Conservation (phyloP, 35 echinoderm and acorn worm species). For the Anneissia japonica region DNA sequence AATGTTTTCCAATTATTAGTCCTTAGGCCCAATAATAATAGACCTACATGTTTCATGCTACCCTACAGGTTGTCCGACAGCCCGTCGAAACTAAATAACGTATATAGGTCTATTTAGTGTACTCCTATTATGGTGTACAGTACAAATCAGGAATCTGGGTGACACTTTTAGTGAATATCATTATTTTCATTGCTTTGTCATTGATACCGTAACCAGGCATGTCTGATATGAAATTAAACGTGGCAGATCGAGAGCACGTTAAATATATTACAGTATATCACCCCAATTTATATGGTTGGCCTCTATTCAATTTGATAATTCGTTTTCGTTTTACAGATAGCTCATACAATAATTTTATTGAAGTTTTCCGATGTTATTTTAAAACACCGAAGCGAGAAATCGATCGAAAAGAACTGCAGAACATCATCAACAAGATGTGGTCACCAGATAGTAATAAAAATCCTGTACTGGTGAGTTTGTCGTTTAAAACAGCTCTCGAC, state of each 20-base stretch:
- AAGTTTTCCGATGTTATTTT: not conserved
- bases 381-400: not conserved
- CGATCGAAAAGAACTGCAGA: slow-evolving; percentile 15
- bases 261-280: not conserved
- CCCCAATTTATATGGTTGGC: not conserved
- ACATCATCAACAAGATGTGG: slow-evolving; percentile 34
- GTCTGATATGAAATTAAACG: not conserved
- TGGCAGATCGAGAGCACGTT: not conserved
- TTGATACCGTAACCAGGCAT: not conserved
- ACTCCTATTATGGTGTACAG: too few relatives aligned
- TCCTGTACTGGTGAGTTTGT: slow-evolving; percentile 63
- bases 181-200: not conserved
- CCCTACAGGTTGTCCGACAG: too few relatives aligned
- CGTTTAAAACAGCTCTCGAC: slow-evolving; percentile 72
- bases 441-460: not conserved
- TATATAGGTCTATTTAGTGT: too few relatives aligned
- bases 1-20: too few relatives aligned
- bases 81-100: too few relatives aligned
- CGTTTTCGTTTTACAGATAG: slow-evolving; percentile 16
- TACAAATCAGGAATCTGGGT: too few relatives aligned
- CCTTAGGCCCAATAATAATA: too few relatives aligned
- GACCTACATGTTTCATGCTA: too few relatives aligned
- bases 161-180: too few relatives aligned
- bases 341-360: not conserved
- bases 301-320: not conserved